Evolutionary conservation across 2,797 vertebrate species (phyloP).

Genomic region (Notamacropus eugenii): DNA sequence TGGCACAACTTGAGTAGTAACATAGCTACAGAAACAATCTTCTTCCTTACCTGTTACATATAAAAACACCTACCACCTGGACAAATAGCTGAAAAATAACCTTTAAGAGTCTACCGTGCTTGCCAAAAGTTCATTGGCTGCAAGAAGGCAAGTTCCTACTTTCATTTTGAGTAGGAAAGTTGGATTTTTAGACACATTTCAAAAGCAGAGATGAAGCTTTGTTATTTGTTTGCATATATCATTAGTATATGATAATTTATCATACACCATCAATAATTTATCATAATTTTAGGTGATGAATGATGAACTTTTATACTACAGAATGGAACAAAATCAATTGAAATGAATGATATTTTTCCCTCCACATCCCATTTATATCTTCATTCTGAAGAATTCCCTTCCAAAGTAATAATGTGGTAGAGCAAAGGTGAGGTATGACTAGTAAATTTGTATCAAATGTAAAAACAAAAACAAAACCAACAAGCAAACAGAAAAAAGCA

Average conservation of each 20-base stretch:
- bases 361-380: conserved; percentile 46
- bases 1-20: conserved; percentile 66
- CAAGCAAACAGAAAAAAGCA: conserved; percentile 47
- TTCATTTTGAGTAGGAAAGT: conserved; percentile 74
- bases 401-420: conserved; percentile 61
- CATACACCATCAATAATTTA: background rate
- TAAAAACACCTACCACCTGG: conserved; percentile 67
- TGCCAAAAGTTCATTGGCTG: conserved; percentile 79
- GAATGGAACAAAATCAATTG: conserved; percentile 63
- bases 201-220: conserved; percentile 62
- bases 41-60: conserved; percentile 66
- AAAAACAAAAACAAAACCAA: conserved; percentile 39
- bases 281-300: conserved; percentile 16
- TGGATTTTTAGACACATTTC: conserved; percentile 74
- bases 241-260: background rate
- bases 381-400: conserved; percentile 63
- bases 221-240: conserved; percentile 46
- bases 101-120: conserved; percentile 75
- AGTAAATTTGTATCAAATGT: conserved; percentile 62
- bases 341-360: conserved; percentile 57
- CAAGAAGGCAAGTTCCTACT: conserved; percentile 69
- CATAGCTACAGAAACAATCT: conserved; percentile 69
- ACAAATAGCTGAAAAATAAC: conserved; percentile 65
- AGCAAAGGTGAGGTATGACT: conserved; percentile 35
- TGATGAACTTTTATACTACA: conserved; percentile 55